phyloP scores from a whole-genome alignment of 1,140 invertebrate species.

The Gonioctena quinquepunctata region DNA sequence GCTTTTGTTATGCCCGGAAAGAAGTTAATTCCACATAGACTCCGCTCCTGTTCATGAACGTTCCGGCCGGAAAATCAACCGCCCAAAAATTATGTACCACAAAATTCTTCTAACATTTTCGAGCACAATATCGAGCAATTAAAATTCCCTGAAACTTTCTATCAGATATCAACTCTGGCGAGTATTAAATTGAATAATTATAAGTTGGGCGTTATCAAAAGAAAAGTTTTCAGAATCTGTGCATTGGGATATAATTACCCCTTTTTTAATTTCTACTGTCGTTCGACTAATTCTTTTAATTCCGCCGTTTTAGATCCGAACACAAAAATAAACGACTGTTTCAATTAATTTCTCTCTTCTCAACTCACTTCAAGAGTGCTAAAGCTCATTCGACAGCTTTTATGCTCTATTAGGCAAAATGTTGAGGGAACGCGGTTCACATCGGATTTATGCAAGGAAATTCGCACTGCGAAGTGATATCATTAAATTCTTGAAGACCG shows the following conservation, averaged over 20 bases:
- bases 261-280: constrained; percentile 1
- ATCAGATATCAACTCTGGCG: not conserved
- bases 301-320: constrained; percentile 2
- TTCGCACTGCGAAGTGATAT: too few species aligned
- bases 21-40: too few species aligned
- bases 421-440: not conserved
- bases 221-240: constrained; percentile 2
- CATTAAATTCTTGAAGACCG: too few species aligned
- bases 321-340: constrained; percentile 7
- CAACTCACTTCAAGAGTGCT: not conserved
- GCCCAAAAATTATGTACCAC: too few species aligned
- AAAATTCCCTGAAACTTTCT: not conserved
- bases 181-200: constrained; percentile 14
- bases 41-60: too few species aligned
- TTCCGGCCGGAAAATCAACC: too few species aligned
- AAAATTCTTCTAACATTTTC: not conserved
- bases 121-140: not conserved
- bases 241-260: constrained; percentile 6
- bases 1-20: too few species aligned
- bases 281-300: constrained; percentile 9
- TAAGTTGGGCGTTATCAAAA: constrained; percentile 6
- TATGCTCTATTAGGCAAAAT: not conserved
- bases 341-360: constrained; percentile 8
- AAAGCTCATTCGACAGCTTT: constrained; percentile 3
- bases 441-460: not conserved